Percentiles rank a stretch among this genome's conserved stretches.
Evolutionary conservation across 2,113 vertebrate genomes (phyloP).

Genomic region (Gymnobelideus leadbeateri): DNA sequence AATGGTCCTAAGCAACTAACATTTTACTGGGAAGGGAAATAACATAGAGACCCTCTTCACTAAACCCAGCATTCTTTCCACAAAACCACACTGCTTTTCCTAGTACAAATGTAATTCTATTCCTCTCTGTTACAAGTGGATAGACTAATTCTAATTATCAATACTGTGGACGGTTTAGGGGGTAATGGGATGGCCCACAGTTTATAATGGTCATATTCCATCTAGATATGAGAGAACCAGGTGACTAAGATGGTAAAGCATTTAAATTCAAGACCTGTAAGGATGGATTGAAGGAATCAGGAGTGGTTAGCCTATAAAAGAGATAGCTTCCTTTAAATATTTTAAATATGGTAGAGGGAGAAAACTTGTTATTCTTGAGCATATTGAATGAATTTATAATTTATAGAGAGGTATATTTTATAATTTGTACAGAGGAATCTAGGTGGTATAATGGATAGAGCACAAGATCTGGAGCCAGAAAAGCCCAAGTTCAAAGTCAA

Average conservation of each 20-base stretch:
- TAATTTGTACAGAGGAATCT: neutral
- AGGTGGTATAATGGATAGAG: neutral
- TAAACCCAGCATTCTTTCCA: neutral
- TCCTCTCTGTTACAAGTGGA: neutral
- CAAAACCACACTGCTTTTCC: neutral
- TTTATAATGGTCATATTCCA: neutral
- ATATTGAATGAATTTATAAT: neutral
- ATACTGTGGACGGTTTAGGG: neutral
- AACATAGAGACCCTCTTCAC: neutral
- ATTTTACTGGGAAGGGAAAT: neutral
- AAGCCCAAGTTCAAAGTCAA: neutral
- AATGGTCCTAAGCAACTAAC: neutral
- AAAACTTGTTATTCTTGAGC: neutral
- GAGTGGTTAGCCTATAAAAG: neutral
- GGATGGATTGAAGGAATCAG: neutral
- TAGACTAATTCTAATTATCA: neutral
- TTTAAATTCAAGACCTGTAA: neutral
- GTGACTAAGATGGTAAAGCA: neutral
- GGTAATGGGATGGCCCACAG: neutral
- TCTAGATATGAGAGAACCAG: neutral
- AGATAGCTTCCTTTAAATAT: neutral
- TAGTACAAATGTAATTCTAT: neutral
- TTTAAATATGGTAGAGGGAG: neutral
- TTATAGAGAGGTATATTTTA: neutral
- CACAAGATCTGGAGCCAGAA: neutral